A percentile compares a stretch with the other conserved stretches of the same genome.
Evolutionary conservation across 2,888 invertebrate genomes (phyloP).

Genomic region (Helobdella robusta): DNA sequence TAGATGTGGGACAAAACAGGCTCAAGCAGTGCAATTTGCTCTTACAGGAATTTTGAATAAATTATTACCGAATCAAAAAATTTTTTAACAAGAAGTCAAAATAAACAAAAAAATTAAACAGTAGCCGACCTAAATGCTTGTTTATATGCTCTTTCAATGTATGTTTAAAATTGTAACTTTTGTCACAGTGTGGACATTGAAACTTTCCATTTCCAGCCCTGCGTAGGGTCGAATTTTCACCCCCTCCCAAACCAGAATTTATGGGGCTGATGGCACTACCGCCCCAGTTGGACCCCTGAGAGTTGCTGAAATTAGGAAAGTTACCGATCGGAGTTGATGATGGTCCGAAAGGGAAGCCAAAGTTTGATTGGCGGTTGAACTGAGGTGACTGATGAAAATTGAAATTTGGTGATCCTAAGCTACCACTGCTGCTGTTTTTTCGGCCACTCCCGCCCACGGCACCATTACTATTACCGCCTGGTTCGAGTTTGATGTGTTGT

Average conservation of each 20-base stretch:
- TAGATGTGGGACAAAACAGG: no score
- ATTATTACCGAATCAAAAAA: no score
- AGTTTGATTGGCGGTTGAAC: conserved; percentile 5
- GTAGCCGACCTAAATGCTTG: conserved; percentile 33
- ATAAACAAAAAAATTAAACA: no score
- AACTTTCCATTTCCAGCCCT: conserved; percentile 32
- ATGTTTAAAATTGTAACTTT: conserved; percentile 34
- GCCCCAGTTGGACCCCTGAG: conserved; percentile 8
- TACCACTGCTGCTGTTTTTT: not conserved
- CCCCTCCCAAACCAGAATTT: not conserved
- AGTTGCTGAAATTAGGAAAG: not conserved
- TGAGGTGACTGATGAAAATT: conserved; percentile 9
- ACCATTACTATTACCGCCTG: not conserved
- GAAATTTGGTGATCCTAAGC: conserved; percentile 8
- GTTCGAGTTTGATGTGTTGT: conserved; percentile 15
- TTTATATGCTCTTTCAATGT: conserved; percentile 36
- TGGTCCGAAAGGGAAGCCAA: conserved; percentile 11
- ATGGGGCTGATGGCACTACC: conserved; percentile 11
- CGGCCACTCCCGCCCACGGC: conserved; percentile 3
- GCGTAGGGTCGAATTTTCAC: conserved; percentile 17
- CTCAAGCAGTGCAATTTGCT: no score
- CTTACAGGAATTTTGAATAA: no score
- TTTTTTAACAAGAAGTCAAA: no score
- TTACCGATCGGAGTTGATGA: conserved; percentile 6
- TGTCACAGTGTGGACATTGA: conserved; percentile 34